Conservation (phyloP, 2,888 invertebrate genomes). For the Melieria crassipennis region DNA sequence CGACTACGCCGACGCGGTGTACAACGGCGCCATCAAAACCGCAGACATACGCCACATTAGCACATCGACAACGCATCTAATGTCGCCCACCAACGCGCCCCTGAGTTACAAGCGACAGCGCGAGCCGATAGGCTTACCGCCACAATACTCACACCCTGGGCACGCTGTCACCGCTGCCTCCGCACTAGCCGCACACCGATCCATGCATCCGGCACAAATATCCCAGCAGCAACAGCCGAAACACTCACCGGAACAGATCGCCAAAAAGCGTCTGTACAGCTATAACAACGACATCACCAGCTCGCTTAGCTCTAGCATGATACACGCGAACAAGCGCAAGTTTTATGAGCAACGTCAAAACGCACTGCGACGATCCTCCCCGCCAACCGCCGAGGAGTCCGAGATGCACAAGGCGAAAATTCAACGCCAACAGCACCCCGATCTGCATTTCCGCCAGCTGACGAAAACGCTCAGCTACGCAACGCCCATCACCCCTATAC, state of each 20-base stretch:
- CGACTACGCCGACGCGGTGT: constrained; percentile 45
- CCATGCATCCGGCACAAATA: constrained; percentile 16
- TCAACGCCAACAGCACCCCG: constrained; percentile 37
- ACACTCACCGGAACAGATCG: constrained; percentile 55
- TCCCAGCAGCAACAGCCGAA: constrained; percentile 9
- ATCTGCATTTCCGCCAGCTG: constrained; percentile 40
- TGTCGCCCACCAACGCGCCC: constrained; percentile 12
- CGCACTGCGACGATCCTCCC: constrained; percentile 1
- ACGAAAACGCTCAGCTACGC: constrained; percentile 39
- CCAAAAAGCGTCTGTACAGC: constrained; percentile 59
- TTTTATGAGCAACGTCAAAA: constrained; percentile 40
- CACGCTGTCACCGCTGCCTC: no score
- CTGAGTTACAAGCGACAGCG: constrained; percentile 56
- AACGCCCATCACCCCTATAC: constrained; percentile 45
- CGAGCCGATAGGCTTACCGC: constrained; percentile 42
- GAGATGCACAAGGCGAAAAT: constrained; percentile 36
- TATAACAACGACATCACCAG: constrained; percentile 63
- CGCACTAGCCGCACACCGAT: no score
- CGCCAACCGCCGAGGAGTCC: constrained; percentile 29
- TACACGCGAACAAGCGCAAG: constrained; percentile 54
- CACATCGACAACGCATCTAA: neutral
- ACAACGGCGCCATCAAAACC: neutral
- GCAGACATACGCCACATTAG: neutral
- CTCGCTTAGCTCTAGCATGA: constrained; percentile 62
- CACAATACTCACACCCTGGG: constrained; percentile 4